Evolutionary conservation across 2,113 vertebrate species (phyloP).

Genomic region (Peromyscus leucopus): DNA sequence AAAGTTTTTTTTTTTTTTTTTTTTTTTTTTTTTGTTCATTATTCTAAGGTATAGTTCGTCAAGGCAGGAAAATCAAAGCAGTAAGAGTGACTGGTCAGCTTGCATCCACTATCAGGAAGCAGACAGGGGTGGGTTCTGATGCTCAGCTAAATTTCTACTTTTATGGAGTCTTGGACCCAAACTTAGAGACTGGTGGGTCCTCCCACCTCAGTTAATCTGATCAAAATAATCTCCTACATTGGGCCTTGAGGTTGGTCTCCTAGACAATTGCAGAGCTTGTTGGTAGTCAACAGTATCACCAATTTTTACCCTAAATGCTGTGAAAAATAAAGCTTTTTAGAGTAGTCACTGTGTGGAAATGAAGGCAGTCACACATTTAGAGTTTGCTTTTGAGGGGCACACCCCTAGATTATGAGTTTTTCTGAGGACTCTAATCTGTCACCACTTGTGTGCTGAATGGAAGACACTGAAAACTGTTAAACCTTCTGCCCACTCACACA

Average conservation of each 20-base stretch:
- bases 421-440: neutral
- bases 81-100: neutral
- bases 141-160: neutral
- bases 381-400: neutral
- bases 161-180: neutral
- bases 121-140: no score
- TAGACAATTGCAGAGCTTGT: neutral
- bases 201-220: no score
- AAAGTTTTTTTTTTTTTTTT: neutral
- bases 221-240: neutral
- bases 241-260: neutral
- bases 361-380: neutral
- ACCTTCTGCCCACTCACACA: neutral
- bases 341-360: neutral
- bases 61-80: neutral
- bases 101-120: neutral
- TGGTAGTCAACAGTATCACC: neutral
- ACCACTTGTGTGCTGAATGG: neutral
- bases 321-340: neutral
- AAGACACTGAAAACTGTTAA: neutral
- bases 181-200: no score
- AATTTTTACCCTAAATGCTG: conserved; percentile 14
- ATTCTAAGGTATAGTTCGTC: neutral
- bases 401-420: neutral
- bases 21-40: neutral